Base-by-base conservation (phyloP, 2,797 vertebrate species). In the Myripristis jacobus region DNA sequence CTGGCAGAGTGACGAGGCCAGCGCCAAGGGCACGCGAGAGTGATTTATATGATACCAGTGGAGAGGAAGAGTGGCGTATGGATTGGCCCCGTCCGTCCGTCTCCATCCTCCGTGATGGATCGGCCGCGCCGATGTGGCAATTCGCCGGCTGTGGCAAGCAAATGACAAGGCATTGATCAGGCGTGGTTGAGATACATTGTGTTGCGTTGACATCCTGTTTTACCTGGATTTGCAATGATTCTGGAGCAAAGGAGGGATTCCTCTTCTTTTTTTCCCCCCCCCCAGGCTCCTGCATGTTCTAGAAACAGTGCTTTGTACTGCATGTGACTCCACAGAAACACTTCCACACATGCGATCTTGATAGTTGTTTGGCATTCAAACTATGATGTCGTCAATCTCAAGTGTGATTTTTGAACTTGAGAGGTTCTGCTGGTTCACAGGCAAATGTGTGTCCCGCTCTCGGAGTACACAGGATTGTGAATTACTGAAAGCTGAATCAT, bases 101-200 rank as follows among this genome's bases (percentile, higher is more conserved):
- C 73, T 78, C 7, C 71, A 4, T 3, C 66, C 62, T 47, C 44
- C 19, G 27, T 79, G 88, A 87, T 83, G 71, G 78, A 88, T 72
- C 0, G 75, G 41, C 44, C 38, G 53, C 57, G 55, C 65, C 21
- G 66, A 70, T 18, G 68, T 27, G 10, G 56, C 44, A 44, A 19
- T 79, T 82, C 41, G 83, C 68, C 51, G 68, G 29, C 70, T 61
- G 51, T 53, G 52, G 31, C 68, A 64, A 36, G 10, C 60, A 54
- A 74, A 76, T 68, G 82, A 77, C 80, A 79, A 43, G 43, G 65
- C 47, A 36, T 59, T 74, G 75, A 86, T 82, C 64, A 46, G 56
- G 68, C 43, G 43, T 22, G 31, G 59, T 21, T 18, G 29, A 57
- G 57, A 43, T 48, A 10, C 38, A 68, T 54, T 43, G 48, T 22